These are phyloP conservation scores for Nothocercus nigrocapillus DNA, from an alignment of 2,113 vertebrate genomes.

Conservation along the genomic window DNA sequence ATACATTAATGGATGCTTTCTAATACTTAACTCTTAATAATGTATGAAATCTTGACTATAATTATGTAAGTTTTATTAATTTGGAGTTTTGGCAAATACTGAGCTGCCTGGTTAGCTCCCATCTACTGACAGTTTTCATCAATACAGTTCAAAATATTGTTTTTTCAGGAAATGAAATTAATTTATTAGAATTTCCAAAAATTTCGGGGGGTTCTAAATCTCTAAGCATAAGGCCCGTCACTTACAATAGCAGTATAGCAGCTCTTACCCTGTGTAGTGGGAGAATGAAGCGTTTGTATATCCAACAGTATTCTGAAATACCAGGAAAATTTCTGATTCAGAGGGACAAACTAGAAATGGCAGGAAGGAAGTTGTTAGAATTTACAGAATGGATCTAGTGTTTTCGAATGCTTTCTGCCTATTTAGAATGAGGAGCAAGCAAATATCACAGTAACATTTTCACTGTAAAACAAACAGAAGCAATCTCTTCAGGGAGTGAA, in stretches of 20 bases:
- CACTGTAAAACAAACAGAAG: constrained; percentile 46
- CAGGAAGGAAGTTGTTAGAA: constrained; percentile 16
- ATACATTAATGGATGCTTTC: not conserved
- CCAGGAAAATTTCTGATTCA: not conserved
- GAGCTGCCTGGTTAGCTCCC: not conserved
- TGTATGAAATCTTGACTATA: not conserved
- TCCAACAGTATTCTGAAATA: not conserved
- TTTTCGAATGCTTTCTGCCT: constrained; percentile 5
- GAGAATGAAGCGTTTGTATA: not conserved
- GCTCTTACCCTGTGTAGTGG: not conserved
- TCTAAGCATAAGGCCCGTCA: not conserved
- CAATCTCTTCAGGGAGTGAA: constrained; percentile 19
- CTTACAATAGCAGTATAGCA: not conserved
- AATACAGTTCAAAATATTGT: not conserved
- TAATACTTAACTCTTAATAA: not conserved
- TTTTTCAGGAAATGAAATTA: not conserved
- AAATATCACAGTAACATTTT: constrained; percentile 73
- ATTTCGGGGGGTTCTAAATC: not conserved
- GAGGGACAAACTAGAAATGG: not conserved
- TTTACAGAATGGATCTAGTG: not conserved
- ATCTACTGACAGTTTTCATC: not conserved
- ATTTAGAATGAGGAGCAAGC: constrained; percentile 15
- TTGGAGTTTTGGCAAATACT: not conserved
- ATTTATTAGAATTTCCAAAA: not conserved
- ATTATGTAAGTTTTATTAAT: not conserved